A percentile compares a stretch with the other conserved stretches of the same genome.
phyloP scores from a whole-genome alignment of 2,888 invertebrate species.

The Protophormia terraenovae region DNA sequence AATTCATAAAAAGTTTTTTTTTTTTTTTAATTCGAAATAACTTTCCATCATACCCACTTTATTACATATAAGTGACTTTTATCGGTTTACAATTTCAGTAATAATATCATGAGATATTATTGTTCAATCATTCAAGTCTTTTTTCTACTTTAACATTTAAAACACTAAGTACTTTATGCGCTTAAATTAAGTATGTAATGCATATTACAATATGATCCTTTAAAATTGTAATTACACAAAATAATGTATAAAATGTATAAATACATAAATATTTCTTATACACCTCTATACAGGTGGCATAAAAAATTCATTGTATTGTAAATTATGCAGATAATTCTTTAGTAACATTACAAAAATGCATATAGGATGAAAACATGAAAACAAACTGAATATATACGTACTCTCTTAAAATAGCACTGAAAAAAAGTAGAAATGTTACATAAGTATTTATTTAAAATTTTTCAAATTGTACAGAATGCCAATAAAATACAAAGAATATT shows the following conservation, averaged over 20 bases:
- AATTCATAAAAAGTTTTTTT: too few species aligned
- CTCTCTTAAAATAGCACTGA: not conserved
- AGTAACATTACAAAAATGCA: not conserved
- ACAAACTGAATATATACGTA: not conserved
- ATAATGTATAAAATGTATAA: not conserved
- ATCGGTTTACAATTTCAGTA: constrained; percentile 23
- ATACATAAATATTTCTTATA: not conserved
- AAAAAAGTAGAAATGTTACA: not conserved
- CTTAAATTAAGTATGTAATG: not conserved
- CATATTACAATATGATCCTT: not conserved
- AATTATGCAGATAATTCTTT: constrained; percentile 42
- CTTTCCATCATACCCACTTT: not conserved
- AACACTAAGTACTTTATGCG: not conserved
- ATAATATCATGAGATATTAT: not conserved
- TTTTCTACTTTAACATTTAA: not conserved
- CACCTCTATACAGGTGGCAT: not conserved
- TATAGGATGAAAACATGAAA: not conserved
- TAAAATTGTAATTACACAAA: constrained; percentile 16
- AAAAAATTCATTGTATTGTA: constrained; percentile 27
- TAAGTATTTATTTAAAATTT: constrained; percentile 26
- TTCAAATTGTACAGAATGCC: constrained; percentile 8
- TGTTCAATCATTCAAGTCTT: not conserved
- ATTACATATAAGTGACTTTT: not conserved
- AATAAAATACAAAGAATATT: constrained; percentile 18
- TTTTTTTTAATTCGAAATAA: too few species aligned